Percentiles rank a stretch among this genome's conserved stretches.
phyloP scores from a whole-genome alignment of 2,113 vertebrate species.

The Galbula dea region DNA sequence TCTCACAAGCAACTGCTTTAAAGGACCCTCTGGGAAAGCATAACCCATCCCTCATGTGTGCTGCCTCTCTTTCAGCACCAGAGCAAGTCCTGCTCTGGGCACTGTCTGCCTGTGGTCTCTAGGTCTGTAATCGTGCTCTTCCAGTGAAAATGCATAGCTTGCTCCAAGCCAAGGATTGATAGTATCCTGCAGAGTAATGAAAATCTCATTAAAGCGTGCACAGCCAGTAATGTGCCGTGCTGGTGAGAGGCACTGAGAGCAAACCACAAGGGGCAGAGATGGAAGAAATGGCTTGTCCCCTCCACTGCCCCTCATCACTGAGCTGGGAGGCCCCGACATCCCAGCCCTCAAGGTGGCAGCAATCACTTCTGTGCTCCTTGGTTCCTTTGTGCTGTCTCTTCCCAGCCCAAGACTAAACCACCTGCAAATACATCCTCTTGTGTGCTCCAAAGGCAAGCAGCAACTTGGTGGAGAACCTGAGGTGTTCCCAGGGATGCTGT shows the following conservation, averaged over 20 bases:
- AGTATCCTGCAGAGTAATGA: not conserved
- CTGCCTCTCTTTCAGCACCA: not conserved
- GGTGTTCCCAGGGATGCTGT: not conserved
- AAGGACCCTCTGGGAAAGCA: not conserved
- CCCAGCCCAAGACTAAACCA: not conserved
- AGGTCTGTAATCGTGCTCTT: not conserved
- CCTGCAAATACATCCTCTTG: not conserved
- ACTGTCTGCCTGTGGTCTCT: not conserved
- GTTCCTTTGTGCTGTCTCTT: not conserved
- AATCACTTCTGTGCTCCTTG: not conserved
- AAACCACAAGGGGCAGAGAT: not conserved
- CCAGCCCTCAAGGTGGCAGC: accelerated
- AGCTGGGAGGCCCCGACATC: not conserved
- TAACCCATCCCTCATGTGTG: not conserved
- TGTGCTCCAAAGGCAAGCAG: not conserved
- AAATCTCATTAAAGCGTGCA: not conserved
- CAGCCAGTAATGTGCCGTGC: not conserved
- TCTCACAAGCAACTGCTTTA: not conserved
- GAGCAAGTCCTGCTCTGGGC: not conserved
- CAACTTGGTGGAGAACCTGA: not conserved
- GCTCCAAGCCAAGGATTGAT: not conserved
- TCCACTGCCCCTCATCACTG: not conserved
- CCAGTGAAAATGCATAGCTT: not conserved
- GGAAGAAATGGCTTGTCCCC: not conserved
- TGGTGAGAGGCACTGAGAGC: not conserved